Percentiles rank a stretch among this genome's conserved stretches.
Evolutionary conservation across 2,888 invertebrate genomes (phyloP).

Genomic region (Leptopilina drosophilae): DNA sequence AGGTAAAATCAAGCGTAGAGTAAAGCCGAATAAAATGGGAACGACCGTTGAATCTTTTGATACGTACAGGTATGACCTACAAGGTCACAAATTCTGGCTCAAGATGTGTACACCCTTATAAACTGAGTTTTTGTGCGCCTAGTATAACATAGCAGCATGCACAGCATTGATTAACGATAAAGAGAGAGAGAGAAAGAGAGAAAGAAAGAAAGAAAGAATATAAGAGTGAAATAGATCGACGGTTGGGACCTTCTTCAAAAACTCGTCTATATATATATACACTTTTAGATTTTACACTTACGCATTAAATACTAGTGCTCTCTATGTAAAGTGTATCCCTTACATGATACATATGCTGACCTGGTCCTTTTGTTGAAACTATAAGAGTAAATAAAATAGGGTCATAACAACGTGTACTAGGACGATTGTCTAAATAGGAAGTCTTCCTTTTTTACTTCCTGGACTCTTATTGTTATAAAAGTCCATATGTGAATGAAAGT

Average conservation of each 20-base stretch:
- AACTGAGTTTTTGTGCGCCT: conserved; percentile 47
- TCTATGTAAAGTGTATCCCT: conserved; percentile 52
- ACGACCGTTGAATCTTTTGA: conserved; percentile 58
- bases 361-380: conserved; percentile 46
- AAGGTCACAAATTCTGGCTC: conserved; percentile 47
- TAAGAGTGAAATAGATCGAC: conserved; percentile 65
- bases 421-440: conserved; percentile 39
- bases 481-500: conserved; percentile 12
- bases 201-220: conserved; percentile 45
- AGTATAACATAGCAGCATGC: conserved; percentile 32
- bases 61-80: conserved; percentile 52
- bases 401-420: conserved; percentile 34
- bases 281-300: conserved; percentile 37
- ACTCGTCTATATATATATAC: neutral
- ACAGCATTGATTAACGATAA: conserved; percentile 55
- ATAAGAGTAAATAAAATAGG: conserved; percentile 40
- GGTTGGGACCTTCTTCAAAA: conserved; percentile 58
- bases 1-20: conserved; percentile 46
- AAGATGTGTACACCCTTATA: conserved; percentile 47
- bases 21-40: conserved; percentile 55
- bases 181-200: conserved; percentile 38
- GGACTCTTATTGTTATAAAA: conserved; percentile 14
- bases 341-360: conserved; percentile 46
- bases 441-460: conserved; percentile 31
- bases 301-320: conserved; percentile 2